A percentile compares a stretch with the other conserved stretches of the same genome.
These are phyloP conservation scores for Meteorus sp. DNA, from an alignment of 1,140 invertebrate species.

Conservation along the genomic window DNA sequence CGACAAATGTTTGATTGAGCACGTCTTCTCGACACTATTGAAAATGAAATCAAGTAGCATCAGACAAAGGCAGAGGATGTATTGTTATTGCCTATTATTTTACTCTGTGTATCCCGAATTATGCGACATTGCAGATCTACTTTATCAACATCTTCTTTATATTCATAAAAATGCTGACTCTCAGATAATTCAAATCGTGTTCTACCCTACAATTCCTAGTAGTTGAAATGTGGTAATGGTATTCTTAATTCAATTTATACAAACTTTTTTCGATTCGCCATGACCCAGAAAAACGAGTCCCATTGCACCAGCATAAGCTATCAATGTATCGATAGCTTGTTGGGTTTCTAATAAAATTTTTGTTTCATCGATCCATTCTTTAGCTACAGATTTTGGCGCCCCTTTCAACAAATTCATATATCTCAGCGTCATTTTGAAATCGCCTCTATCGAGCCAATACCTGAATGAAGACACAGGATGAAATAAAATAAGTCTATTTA, in stretches of 20 bases:
- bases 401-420: slow-evolving; percentile 91
- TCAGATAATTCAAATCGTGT: no score
- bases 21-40: background rate
- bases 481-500: background rate
- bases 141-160: no score
- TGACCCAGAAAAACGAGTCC: slow-evolving; percentile 66
- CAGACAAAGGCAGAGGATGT: no score
- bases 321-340: slow-evolving; percentile 83
- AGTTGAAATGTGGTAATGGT: no score
- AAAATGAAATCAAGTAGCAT: no score
- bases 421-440: slow-evolving; percentile 80
- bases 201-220: no score
- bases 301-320: slow-evolving; percentile 80
- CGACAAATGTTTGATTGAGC: background rate
- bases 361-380: slow-evolving; percentile 85
- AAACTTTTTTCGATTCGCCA: slow-evolving; percentile 42
- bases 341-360: slow-evolving; percentile 84
- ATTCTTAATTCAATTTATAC: slow-evolving; percentile 16
- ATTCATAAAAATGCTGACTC: no score
- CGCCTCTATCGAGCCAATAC: slow-evolving; percentile 82
- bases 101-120: no score
- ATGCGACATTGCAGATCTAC: no score
- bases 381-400: slow-evolving; percentile 77
- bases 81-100: no score
- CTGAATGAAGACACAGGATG: slow-evolving; percentile 51